Evolutionary conservation across 92 coral and sea anemone species (phyloP).

Genomic region (Pocillopora meandrina): DNA sequence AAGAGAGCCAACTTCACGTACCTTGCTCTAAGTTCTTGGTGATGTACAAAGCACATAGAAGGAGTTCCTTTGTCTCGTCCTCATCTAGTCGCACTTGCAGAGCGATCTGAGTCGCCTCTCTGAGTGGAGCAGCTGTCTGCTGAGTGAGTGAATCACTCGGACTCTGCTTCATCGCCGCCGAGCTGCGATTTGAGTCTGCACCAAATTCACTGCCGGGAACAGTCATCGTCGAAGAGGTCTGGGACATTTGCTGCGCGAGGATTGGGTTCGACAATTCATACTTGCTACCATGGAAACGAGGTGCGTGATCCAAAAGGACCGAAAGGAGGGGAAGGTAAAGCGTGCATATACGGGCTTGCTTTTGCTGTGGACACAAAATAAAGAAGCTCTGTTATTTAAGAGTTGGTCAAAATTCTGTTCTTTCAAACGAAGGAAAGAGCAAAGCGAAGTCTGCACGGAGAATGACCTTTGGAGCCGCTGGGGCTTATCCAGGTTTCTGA

Average conservation of each 20-base stretch:
- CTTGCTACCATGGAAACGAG: slow-evolving; percentile 97
- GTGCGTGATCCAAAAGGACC: slow-evolving; percentile 91
- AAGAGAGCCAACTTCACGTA: slow-evolving; percentile 1
- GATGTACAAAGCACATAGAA: slow-evolving; percentile 86
- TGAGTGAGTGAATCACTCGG: slow-evolving; percentile 91
- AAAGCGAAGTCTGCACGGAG: too few relatives aligned
- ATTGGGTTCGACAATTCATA: slow-evolving; percentile 74
- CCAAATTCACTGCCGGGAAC: slow-evolving; percentile 64
- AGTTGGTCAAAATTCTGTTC: too few relatives aligned
- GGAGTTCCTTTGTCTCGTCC: slow-evolving; percentile 91
- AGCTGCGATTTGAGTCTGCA: slow-evolving; percentile 92
- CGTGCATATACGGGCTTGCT: slow-evolving; percentile 86
- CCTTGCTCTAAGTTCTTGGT: slow-evolving; percentile 95
- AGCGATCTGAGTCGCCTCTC: slow-evolving; percentile 92
- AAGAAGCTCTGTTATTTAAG: background rate
- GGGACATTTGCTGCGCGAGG: slow-evolving; percentile 59
- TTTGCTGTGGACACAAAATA: slow-evolving; percentile 13
- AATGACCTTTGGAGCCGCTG: too few relatives aligned
- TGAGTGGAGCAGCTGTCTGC: slow-evolving; percentile 73
- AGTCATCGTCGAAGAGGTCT: slow-evolving; percentile 68
- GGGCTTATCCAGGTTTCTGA: too few relatives aligned
- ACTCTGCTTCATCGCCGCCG: slow-evolving; percentile 71
- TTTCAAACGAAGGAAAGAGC: too few relatives aligned
- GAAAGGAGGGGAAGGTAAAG: slow-evolving; percentile 95
- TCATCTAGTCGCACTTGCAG: slow-evolving; percentile 94